These are phyloP conservation scores for Apotomis turbidana DNA, from an alignment of 2,888 invertebrate species.

Conservation along the genomic window DNA sequence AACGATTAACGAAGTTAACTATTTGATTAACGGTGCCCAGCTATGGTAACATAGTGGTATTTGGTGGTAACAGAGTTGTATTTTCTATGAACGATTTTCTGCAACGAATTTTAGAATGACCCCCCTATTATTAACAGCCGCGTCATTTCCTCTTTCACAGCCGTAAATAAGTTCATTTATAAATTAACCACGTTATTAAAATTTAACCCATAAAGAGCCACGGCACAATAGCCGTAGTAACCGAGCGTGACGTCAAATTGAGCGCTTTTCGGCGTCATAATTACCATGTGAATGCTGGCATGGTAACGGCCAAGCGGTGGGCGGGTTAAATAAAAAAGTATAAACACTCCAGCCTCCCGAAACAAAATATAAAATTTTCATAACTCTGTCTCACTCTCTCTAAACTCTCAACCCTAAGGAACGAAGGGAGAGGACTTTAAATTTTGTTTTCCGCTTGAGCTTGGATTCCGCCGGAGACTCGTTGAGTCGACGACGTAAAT, in stretches of 20 bases:
- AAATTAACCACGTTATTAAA: slow-evolving; percentile 21
- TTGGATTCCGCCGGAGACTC: slow-evolving; percentile 7
- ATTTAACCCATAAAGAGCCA: slow-evolving; percentile 6
- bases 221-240: slow-evolving; percentile 16
- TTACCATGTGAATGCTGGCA: slow-evolving; percentile 22
- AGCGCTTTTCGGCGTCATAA: slow-evolving; percentile 18
- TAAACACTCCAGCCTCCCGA: neutral
- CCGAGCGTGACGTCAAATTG: slow-evolving; percentile 21
- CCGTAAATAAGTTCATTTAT: slow-evolving; percentile 7
- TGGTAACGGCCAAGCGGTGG: slow-evolving; percentile 19
- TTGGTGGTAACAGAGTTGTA: too few relatives aligned
- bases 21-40: too few relatives aligned
- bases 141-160: neutral
- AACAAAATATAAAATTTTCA: neutral
- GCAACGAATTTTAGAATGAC: too few relatives aligned
- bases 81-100: too few relatives aligned
- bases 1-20: too few relatives aligned
- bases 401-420: neutral
- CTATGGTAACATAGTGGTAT: too few relatives aligned
- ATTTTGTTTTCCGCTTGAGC: slow-evolving; percentile 4
- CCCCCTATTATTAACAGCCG: neutral
- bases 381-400: neutral
- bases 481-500: slow-evolving; percentile 25
- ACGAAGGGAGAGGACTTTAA: slow-evolving; percentile 3
- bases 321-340: slow-evolving; percentile 16